Evolutionary conservation across 1,140 invertebrate species (phyloP).

Genomic region (Lucilia sericata): DNA sequence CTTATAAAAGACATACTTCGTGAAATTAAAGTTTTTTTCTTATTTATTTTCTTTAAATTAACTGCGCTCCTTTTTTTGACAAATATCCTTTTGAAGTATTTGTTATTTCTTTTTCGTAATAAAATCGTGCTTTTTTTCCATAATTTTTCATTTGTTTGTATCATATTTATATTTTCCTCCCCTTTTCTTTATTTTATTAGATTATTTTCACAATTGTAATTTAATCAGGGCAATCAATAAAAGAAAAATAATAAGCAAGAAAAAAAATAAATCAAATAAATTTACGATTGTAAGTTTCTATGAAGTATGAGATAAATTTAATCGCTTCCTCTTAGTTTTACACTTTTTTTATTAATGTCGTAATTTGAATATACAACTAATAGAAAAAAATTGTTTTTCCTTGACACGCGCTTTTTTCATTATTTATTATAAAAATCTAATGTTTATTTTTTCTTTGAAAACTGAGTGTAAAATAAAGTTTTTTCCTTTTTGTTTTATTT

Average conservation of each 20-base stretch:
- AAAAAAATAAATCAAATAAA: slow-evolving; percentile 11
- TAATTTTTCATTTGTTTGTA: slow-evolving; percentile 25
- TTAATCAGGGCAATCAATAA: slow-evolving; percentile 37
- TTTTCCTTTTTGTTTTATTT: background rate
- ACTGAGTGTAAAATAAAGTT: background rate
- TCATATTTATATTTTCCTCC: background rate
- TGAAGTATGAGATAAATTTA: background rate
- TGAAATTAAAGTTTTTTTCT: background rate
- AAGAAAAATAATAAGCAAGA: slow-evolving; percentile 3
- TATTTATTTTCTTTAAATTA: background rate
- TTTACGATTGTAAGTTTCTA: background rate
- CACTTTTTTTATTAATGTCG: background rate
- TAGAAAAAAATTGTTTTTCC: background rate
- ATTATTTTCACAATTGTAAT: slow-evolving; percentile 18
- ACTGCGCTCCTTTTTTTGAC: background rate
- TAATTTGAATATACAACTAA: slow-evolving; percentile 32
- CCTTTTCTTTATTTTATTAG: background rate
- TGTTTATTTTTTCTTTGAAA: slow-evolving; percentile 30
- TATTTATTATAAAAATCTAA: slow-evolving; percentile 33
- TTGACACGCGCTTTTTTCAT: slow-evolving; percentile 34
- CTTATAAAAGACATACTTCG: background rate
- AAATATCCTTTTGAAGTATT: slow-evolving; percentile 12
- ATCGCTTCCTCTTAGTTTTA: background rate
- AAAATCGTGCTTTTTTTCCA: background rate
- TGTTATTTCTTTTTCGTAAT: slow-evolving; percentile 2